Evolutionary conservation across 1,140 invertebrate species (phyloP).

Genomic region (Euborellia annulipes): DNA sequence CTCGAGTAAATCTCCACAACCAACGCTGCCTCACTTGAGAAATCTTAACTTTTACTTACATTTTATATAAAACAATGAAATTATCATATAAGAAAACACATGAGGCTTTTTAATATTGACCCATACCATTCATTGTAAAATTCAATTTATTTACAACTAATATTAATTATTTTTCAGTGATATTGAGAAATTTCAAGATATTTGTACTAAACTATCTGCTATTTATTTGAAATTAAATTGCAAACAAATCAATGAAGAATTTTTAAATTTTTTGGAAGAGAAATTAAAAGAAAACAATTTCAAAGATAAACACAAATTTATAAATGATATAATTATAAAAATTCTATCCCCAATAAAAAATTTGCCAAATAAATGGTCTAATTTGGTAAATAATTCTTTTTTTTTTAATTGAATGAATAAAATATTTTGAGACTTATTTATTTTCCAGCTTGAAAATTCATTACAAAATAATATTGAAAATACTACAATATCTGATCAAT

Average conservation of each 20-base stretch:
- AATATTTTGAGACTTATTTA: too few species aligned
- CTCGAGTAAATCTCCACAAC: too few species aligned
- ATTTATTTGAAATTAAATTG: slow-evolving; percentile 18
- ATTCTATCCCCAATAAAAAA: slow-evolving; percentile 2
- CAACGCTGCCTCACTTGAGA: too few species aligned
- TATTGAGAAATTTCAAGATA: slow-evolving; percentile 20
- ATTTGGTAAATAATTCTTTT: slow-evolving; percentile 1
- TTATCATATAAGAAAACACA: too few species aligned
- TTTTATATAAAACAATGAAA: too few species aligned
- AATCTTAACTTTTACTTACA: too few species aligned
- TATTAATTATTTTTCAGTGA: slow-evolving; percentile 26
- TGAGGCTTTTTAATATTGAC: too few species aligned
- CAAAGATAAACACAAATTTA: slow-evolving; percentile 15
- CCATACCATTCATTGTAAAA: too few species aligned
- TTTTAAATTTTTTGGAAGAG: slow-evolving; percentile 14
- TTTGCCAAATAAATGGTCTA: slow-evolving; percentile 1
- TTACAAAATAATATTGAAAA: neutral
- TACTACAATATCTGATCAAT: neutral
- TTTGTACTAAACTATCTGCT: slow-evolving; percentile 19
- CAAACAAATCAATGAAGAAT: slow-evolving; percentile 15
- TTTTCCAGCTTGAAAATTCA: neutral
- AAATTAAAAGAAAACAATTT: slow-evolving; percentile 12
- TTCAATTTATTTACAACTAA: too few species aligned
- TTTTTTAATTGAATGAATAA: neutral
- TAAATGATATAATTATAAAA: neutral